Percentiles rank a stretch among this genome's conserved stretches.
Conservation (phyloP, 2,797 vertebrate species). For the Squalus acanthias region DNA sequence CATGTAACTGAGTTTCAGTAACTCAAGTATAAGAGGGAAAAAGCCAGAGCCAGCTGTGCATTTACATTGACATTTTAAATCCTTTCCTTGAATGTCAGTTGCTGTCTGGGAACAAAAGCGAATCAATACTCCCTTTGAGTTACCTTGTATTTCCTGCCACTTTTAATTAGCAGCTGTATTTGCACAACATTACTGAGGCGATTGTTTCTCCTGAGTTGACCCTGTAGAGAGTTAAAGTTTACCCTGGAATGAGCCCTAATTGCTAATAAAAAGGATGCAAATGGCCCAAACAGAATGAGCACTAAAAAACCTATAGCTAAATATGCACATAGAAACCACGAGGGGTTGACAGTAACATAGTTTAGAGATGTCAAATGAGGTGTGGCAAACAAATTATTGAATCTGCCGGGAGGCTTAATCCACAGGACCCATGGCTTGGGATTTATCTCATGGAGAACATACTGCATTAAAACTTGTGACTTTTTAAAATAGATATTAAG, state of each 20-base stretch:
- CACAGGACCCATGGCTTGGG: background rate
- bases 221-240: background rate
- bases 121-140: conserved; percentile 25
- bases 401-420: background rate
- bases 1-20: background rate
- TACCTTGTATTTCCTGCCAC: conserved; percentile 2
- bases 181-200: background rate
- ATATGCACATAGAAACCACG: background rate
- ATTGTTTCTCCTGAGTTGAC: background rate
- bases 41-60: background rate
- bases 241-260: background rate
- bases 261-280: background rate
- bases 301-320: background rate
- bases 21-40: background rate
- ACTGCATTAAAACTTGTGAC: background rate
- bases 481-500: no score
- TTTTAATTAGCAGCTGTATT: conserved; percentile 24
- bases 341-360: background rate
- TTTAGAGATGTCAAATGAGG: background rate
- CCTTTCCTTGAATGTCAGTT: background rate
- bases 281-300: background rate
- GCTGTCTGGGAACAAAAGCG: background rate
- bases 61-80: conserved; percentile 25
- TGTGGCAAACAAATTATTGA: background rate
- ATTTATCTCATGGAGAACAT: background rate